Conservation (phyloP, 2,797 vertebrate genomes). For the Carduelis carduelis region DNA sequence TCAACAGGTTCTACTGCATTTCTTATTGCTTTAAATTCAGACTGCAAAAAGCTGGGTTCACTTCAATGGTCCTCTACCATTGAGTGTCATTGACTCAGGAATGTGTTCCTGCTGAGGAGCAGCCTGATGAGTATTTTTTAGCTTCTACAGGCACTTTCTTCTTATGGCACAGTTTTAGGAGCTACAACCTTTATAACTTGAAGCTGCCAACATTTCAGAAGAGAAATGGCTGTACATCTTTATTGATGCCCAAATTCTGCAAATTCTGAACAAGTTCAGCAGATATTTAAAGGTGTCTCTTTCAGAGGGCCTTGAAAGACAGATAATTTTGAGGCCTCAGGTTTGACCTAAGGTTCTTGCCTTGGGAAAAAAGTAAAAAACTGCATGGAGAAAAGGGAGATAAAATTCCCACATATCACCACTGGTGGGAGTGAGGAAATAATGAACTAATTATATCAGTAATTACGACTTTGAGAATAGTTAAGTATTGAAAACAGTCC, state of each 20-base stretch:
- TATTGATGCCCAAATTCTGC: not conserved
- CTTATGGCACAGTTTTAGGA: not conserved
- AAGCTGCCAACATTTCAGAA: not conserved
- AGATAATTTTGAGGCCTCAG: not conserved
- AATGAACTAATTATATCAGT: not conserved
- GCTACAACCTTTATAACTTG: not conserved
- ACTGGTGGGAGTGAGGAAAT: not conserved
- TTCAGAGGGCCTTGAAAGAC: not conserved
- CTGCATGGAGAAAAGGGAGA: not conserved
- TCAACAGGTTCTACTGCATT: not conserved
- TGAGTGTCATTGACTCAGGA: not conserved
- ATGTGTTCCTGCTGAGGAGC: not conserved
- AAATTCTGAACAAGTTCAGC: not conserved
- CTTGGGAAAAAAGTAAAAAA: not conserved
- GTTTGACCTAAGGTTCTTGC: not conserved
- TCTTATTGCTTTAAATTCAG: not conserved
- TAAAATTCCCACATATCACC: not conserved
- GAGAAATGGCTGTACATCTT: not conserved
- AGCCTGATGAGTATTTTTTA: not conserved
- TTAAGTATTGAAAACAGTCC: not conserved
- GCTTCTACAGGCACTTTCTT: not conserved
- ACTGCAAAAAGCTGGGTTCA: not conserved
- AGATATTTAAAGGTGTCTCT: not conserved
- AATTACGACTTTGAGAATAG: not conserved
- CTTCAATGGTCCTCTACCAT: not conserved